phyloP scores from a whole-genome alignment of 2,888 invertebrate species.

The Lithodes maja region DNA sequence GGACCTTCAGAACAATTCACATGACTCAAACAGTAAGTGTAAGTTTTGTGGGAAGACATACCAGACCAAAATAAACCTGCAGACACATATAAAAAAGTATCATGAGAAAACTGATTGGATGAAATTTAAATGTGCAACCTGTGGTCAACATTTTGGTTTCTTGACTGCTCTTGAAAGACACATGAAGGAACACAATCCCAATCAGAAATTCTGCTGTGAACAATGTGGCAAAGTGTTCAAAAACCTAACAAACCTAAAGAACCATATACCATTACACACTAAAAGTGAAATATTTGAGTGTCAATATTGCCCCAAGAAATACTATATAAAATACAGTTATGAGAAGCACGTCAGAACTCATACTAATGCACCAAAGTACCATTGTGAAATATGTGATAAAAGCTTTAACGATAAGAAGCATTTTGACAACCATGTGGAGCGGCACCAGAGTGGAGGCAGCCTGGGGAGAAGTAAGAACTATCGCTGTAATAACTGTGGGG shows the following conservation, averaged over 20 bases:
- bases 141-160: constrained; percentile 56
- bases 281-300: constrained; percentile 53
- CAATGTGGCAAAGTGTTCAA: constrained; percentile 64
- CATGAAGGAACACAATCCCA: constrained; percentile 64
- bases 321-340: constrained; percentile 59
- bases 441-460: constrained; percentile 49
- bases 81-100: constrained; percentile 56
- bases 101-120: constrained; percentile 61
- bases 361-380: constrained; percentile 40
- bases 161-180: constrained; percentile 55
- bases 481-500: constrained; percentile 57
- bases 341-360: constrained; percentile 60
- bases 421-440: constrained; percentile 53
- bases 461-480: constrained; percentile 60
- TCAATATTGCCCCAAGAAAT: constrained; percentile 52
- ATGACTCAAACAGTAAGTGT: constrained; percentile 41
- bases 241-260: constrained; percentile 52
- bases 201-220: constrained; percentile 63
- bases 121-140: constrained; percentile 61
- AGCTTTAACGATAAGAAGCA: constrained; percentile 52
- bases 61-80: constrained; percentile 33
- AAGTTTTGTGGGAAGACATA: constrained; percentile 56
- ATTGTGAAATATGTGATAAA: constrained; percentile 54
- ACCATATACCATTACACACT: constrained; percentile 58
- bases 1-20: constrained; percentile 28